Evolutionary conservation across 1,140 invertebrate genomes (phyloP), one percentile per base, ranked within the genome.

Genomic region (Ceratosolen fusciceps): DNA sequence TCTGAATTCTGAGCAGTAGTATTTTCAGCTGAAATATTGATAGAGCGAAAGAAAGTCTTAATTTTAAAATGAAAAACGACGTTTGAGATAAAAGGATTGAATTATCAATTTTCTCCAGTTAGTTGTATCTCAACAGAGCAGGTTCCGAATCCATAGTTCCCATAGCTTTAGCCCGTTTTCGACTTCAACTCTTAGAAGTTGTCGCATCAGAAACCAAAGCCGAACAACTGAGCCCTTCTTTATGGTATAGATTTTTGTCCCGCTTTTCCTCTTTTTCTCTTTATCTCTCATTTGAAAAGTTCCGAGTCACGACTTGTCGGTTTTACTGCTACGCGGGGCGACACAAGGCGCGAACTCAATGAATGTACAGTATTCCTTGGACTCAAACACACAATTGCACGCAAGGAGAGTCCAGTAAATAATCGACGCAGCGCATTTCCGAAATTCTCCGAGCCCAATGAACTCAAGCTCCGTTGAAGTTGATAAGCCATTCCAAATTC

Each of bases 391-490:
- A 26, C 24, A 54, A 52, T 31, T 54, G 47, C 24, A 54, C 39
- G 39, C 39, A 71, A 56, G 39, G 31, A 24, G 52, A 58, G 31
- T 24, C 56, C 39, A 12, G 39, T 29, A 26, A 37, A 76, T 67
- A 76, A 81, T 21, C 77, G 84, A 83, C 84, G 83, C 76, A 81
- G 80, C 81, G 81, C 81, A 85, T 86, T 85, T 83, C 82, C 74
- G 71, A 82, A 77, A 84, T 84, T 71, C 82, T 80, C 80, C 74
- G 12, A 56, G 62, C 82, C 80, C 82, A 81, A 83, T 81, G 82
- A 84, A 83, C 80, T 82, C 70, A 21, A 47, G n/a, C 54, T 47
- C 12, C 24, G 12, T 10, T 4, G 19, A 39, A 72, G 67, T 74
- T 80, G 82, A 84, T 84, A 85, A 84, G 77, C 79, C 81, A 82